A percentile compares a stretch with the other conserved stretches of the same genome.
Evolutionary conservation across 2,113 vertebrate species (phyloP).

Genomic region (Lagopus muta): DNA sequence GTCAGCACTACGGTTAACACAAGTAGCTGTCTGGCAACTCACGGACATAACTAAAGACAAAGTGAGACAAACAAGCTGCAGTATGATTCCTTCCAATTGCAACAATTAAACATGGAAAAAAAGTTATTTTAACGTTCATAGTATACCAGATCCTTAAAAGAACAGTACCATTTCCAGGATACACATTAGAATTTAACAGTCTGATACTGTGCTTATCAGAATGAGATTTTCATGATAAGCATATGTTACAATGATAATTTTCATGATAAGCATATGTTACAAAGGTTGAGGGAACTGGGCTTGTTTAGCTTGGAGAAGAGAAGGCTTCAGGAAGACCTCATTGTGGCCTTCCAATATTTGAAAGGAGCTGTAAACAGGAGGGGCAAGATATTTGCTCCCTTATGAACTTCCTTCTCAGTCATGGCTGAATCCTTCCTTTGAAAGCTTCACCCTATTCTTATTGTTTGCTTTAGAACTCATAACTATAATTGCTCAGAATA

Average conservation of each 20-base stretch:
- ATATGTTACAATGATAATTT: not conserved
- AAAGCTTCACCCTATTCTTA: not conserved
- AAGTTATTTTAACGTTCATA: not conserved
- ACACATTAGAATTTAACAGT: not conserved
- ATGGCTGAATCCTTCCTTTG: not conserved
- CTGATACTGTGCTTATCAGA: not conserved
- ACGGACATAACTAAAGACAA: not conserved
- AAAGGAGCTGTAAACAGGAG: too few relatives aligned
- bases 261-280: not conserved
- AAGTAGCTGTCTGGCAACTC: not conserved
- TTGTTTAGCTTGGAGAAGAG: too few relatives aligned
- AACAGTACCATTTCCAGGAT: not conserved
- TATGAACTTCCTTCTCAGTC: fast-evolving
- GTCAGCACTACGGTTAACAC: not conserved
- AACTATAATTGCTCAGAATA: not conserved
- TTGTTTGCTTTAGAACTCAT: not conserved
- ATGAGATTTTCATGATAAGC: not conserved
- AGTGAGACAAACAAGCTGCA: not conserved
- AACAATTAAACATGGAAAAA: not conserved
- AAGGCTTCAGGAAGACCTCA: too few relatives aligned
- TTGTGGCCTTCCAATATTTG: too few relatives aligned
- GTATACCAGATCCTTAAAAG: not conserved
- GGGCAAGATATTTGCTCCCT: not conserved
- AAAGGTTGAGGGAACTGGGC: too few relatives aligned
- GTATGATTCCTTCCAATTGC: not conserved